phyloP scores from a whole-genome alignment of 2,797 vertebrate species.

The Telmatherina bonti region DNA sequence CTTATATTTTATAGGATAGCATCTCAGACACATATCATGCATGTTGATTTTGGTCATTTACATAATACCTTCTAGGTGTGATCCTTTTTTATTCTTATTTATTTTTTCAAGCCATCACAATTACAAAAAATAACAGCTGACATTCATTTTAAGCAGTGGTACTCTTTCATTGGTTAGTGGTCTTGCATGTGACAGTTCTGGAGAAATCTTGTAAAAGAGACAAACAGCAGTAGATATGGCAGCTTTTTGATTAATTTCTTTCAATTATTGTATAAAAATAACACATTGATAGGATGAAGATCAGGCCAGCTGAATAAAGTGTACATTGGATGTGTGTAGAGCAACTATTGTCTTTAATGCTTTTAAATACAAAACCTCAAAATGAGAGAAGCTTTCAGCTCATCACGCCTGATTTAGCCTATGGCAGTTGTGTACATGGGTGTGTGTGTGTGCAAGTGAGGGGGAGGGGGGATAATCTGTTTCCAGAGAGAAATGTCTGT shows the following conservation, averaged over 20 bases:
- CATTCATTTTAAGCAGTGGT: constrained; percentile 2
- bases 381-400: neutral
- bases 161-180: constrained; percentile 1
- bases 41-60: neutral
- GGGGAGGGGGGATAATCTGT: constrained; percentile 10
- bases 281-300: neutral
- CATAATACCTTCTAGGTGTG: too few relatives aligned
- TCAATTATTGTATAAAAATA: neutral
- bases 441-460: constrained; percentile 2
- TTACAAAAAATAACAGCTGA: neutral
- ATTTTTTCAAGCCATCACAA: too few relatives aligned
- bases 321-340: neutral
- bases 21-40: constrained; percentile 6
- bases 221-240: neutral
- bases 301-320: neutral
- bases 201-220: too few relatives aligned
- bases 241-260: neutral
- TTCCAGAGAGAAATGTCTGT: constrained; percentile 5
- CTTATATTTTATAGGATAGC: constrained; percentile 11
- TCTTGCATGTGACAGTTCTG: neutral
- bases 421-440: neutral
- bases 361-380: neutral
- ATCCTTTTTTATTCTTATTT: too few relatives aligned
- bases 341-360: neutral
- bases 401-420: neutral